phyloP scores from a whole-genome alignment of 2,113 vertebrate genomes.

The Crotalus viridis region DNA sequence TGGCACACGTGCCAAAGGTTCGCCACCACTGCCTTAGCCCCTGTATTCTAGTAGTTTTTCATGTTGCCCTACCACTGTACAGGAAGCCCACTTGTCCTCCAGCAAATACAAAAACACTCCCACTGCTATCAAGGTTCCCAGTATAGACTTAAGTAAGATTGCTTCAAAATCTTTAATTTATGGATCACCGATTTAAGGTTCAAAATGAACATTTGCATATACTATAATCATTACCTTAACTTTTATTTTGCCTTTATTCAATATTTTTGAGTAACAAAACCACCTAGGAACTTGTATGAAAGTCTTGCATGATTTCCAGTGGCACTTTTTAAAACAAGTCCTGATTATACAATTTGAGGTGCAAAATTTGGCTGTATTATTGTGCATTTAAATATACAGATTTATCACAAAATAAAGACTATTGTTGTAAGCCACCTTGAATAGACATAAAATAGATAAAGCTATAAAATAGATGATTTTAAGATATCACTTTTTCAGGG shows the following conservation, averaged over 20 bases:
- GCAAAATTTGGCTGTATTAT: not conserved
- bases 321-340: not conserved
- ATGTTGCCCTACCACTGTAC: too few species aligned
- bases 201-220: constrained; percentile 14
- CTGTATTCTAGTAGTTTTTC: too few species aligned
- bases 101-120: too few species aligned
- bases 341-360: not conserved
- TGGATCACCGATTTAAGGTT: not conserved
- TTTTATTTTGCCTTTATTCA: constrained; percentile 14
- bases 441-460: too few species aligned
- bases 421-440: not conserved
- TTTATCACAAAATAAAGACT: not conserved
- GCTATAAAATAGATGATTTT: not conserved
- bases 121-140: too few species aligned
- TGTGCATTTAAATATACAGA: not conserved
- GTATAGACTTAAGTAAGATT: constrained; percentile 17
- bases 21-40: too few species aligned
- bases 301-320: not conserved
- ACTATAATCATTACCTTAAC: constrained; percentile 45
- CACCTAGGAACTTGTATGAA: constrained; percentile 4
- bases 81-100: too few species aligned
- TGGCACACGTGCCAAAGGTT: too few species aligned
- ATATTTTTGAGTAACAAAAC: constrained; percentile 26
- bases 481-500: not conserved
- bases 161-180: constrained; percentile 22